Conservation (phyloP, 2,113 vertebrate species). For the Morone saxatilis region DNA sequence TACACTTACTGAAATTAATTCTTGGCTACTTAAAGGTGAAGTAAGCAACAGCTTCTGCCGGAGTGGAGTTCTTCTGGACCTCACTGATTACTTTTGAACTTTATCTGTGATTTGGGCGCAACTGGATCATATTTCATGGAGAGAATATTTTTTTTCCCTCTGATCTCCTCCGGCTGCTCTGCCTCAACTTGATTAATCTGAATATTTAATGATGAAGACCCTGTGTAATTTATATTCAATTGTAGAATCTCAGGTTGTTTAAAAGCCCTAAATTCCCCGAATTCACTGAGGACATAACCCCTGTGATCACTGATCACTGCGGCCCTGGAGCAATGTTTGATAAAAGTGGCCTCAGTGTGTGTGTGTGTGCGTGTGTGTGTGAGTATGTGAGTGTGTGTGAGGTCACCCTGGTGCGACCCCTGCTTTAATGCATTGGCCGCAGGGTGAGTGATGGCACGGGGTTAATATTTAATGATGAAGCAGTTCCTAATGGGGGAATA, state of each 20-base stretch:
- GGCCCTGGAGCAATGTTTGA: not conserved
- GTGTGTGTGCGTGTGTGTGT: not conserved
- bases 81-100: no score
- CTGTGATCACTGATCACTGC: not conserved
- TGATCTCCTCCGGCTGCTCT: no score
- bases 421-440: conserved; percentile 50
- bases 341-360: not conserved
- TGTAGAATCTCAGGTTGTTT: not conserved
- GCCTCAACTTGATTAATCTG: no score
- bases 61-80: no score
- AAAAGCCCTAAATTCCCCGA: not conserved
- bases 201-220: no score
- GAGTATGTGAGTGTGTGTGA: not conserved
- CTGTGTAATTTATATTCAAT: not conserved
- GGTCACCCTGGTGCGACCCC: conserved; percentile 50
- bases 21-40: no score
- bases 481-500: conserved; percentile 60
- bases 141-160: no score
- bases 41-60: no score
- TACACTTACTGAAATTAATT: no score
- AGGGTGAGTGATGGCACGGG: conserved; percentile 48
- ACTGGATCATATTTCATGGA: no score
- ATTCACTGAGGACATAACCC: not conserved
- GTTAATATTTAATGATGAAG: conserved; percentile 74
- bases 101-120: no score